phyloP scores from a whole-genome alignment of 2,888 invertebrate genomes.

The Copidosoma aretas region DNA sequence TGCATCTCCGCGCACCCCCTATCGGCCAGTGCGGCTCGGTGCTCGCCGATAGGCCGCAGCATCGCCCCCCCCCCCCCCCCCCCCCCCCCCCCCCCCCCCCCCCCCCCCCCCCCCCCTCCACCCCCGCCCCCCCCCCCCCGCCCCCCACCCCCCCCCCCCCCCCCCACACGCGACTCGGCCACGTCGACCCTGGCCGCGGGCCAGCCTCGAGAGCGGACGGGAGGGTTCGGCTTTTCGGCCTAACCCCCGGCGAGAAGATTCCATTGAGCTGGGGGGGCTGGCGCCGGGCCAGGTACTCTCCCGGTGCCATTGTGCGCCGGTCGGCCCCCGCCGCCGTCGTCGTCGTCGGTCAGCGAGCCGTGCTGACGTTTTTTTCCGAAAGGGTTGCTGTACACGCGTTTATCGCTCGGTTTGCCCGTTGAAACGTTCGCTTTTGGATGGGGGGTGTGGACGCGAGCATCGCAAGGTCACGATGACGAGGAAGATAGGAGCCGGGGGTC shows the following conservation, averaged over 20 bases:
- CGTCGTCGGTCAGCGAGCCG: neutral
- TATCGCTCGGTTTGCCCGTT: too few relatives aligned
- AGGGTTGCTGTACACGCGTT: too few relatives aligned
- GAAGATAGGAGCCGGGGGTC: too few relatives aligned
- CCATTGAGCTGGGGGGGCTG: neutral
- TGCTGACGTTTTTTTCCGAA: too few relatives aligned
- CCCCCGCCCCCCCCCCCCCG: neutral
- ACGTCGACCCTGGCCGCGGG: slow-evolving; percentile 54
- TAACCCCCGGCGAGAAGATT: neutral
- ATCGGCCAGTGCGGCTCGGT: slow-evolving; percentile 38
- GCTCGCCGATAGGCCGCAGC: slow-evolving; percentile 34
- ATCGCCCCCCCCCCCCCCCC: neutral
- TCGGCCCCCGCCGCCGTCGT: neutral
- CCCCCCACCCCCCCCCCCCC: neutral
- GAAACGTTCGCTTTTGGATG: too few relatives aligned
- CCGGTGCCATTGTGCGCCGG: too few relatives aligned
- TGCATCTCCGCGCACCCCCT: slow-evolving; percentile 25
- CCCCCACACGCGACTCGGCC: neutral
- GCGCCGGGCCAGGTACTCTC: neutral
- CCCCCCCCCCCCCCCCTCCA: neutral
- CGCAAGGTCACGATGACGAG: too few relatives aligned
- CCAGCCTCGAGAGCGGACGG: slow-evolving; percentile 55
- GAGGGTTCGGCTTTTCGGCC: too few relatives aligned
- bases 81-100: neutral
- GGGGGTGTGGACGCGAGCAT: too few relatives aligned